Base-by-base conservation (phyloP, 2,113 vertebrate species). In the Microtus pennsylvanicus region DNA sequence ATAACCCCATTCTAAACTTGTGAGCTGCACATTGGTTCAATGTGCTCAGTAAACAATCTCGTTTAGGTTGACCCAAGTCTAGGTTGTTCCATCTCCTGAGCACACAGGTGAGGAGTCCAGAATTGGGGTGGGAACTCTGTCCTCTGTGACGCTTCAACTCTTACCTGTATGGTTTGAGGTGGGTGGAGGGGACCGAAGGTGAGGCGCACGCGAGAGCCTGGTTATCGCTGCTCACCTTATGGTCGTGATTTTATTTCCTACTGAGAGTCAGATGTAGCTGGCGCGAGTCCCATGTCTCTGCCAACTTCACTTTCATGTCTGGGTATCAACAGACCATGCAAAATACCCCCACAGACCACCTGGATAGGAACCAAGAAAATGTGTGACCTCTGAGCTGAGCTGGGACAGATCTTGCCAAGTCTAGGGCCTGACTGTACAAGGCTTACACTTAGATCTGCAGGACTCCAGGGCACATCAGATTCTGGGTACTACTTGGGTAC, bases 201-300 rank as follows among this genome's bases (percentile, higher is more conserved):
- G 22, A 83, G 70, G 75, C 7, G 55, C 83, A 30, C 45, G 26
- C 33, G 50, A 94, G 21, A 87, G 52, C 58, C 74, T 65, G 63
- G n/a, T 61, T 61, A n/a, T 61, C 69, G 14, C 55, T 38, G 74
- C 24, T 90, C 16, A 69, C 35, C 52, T 90, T 72, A 86, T 82
- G 76, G 30, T 94, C 72, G 11, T 69, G 42, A 85, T 94, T 91
- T 92, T 90, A 63, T 78, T 87, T 97, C 50, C 89, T 91, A 72
- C 76, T 89, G 80, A 91, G 63, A 61, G 92, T 82, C 69, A 93
- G 76, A 93, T 86, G 91, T 87, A 91, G 24, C 78, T 92, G 76
- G 75, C 70, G 50, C 26, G 33, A 85, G 4, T 94, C 42, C 45
- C 28, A 21, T 24, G 35, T 55, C 58, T 38, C 77, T 94, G 86